Evolutionary conservation across 2,888 invertebrate genomes (phyloP), one percentile per base, ranked within the genome.

Genomic region (Diadromus collaris): DNA sequence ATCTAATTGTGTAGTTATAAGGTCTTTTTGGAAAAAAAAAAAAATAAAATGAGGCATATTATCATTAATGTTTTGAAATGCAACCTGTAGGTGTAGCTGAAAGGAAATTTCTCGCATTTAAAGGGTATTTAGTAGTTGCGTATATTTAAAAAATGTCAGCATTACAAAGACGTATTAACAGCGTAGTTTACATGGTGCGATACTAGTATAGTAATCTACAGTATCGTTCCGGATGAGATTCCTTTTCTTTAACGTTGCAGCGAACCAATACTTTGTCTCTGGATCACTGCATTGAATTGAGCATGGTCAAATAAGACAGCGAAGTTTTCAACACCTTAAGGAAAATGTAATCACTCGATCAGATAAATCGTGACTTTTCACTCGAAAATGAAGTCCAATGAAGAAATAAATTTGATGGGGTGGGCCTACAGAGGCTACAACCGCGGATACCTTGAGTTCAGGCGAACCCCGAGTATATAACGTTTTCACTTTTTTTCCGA

Each of bases 261-360:
- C 44, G 16, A n/a, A 16, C 3, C 16, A 5, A 1, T 9, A n/a
- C n/a, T n/a, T 16, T 19, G 46, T n/a, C 46, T 46, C n/a, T 19
- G 6, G 46, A 29, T 68, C 21, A 77, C 10, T 71, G 76, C 44
- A 81, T 24, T 27, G 78, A 72, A 5, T 44, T 16, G 27, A 80
- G 46, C 13, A 80, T 46, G 0, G 80, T 74, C n/a, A 80, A 80
- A 21, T 72, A 80, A 6, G 81, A 81, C 64, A 69, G 38, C 2
- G 81, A 73, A 32, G 76, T 79, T 56, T 63, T 69, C 5, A 81
- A 4, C 10, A 78, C 46, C 78, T 78, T 70, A 19, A 48, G 56
- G 44, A 16, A 71, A 61, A n/a, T 48, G 3, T 0, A 38, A 21
- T 13, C 9, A 38, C 29, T 41, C 9, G 13, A 9, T 32, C 13